Base-by-base conservation (phyloP, 2,888 invertebrate genomes). In the Aromia moschata region DNA sequence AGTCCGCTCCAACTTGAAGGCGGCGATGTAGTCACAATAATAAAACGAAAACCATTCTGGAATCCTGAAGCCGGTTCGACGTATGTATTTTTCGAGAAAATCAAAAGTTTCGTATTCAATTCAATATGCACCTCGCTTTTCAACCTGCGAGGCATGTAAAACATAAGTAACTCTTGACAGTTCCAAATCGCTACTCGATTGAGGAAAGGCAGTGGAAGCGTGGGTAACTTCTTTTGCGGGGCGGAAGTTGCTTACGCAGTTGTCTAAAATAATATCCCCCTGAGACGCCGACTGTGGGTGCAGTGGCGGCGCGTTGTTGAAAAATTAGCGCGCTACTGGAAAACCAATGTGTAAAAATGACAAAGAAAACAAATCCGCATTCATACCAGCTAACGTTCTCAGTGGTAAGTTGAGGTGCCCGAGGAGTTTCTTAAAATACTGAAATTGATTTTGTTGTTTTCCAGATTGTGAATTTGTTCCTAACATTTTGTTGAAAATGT, bases 131-230 rank as follows among this genome's bases (percentile, higher is more conserved):
- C 55, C 54, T 18, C 38, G 49, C 11, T 64, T 43, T 65, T 65
- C 65, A 69, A 68, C 70, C 74, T 70, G 65, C 67, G 69, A 73
- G 74, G 69, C 69, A 74, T 75, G 74, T 72, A 74, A 76, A 76
- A 75, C 73, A 71, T 74, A 74, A 75, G 74, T 73, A 75, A 74
- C 71, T 74, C 72, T 67, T 77, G 76, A 75, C 76, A 75, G 74
- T 61, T 69, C 65, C 74, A 70, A 77, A 77, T 77, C 74, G 73
- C 68, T 74, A 69, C 73, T 77, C 76, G 77, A 77, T 78, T 76
- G 75, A 74, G 76, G 75, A 55, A 56, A 53, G n/a, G 40, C 47
- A 11, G 47, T 31, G n/a, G n/a, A 18, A 47, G 38, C 38, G 15
- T 31, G 9, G 41, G 14, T 18, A 49, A 49, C 36, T 56, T 54